Evolutionary conservation across 1,140 invertebrate species (phyloP).

Genomic region (Aphelenchoides avenae): DNA sequence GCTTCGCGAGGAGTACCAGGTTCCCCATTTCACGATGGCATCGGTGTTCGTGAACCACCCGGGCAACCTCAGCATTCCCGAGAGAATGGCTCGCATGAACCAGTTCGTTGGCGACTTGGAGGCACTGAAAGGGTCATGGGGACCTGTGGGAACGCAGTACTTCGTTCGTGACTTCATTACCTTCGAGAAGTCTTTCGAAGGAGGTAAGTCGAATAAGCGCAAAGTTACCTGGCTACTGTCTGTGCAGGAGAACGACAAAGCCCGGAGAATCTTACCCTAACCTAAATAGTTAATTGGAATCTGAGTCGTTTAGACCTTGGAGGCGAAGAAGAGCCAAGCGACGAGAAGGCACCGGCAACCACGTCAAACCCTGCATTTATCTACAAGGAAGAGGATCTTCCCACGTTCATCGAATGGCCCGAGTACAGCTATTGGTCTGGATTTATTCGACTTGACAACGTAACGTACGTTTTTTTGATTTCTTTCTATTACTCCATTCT

Average conservation of each 20-base stretch:
- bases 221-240: not conserved
- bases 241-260: not conserved
- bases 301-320: not conserved
- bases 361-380: no score
- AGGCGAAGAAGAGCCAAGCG: slow-evolving; percentile 1
- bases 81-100: slow-evolving; percentile 40
- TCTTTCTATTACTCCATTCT: not conserved
- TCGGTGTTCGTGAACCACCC: slow-evolving; percentile 56
- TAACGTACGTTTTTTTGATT: slow-evolving; percentile 35
- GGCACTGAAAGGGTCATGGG: slow-evolving; percentile 41
- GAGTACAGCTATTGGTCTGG: slow-evolving; percentile 53
- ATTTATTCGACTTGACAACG: slow-evolving; percentile 51
- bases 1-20: slow-evolving; percentile 54
- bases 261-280: not conserved
- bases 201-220: slow-evolving; percentile 2
- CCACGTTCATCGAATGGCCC: slow-evolving; percentile 51
- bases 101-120: slow-evolving; percentile 54
- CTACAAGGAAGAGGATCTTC: slow-evolving; percentile 49
- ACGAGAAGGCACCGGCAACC: not conserved
- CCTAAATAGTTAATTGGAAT: slow-evolving; percentile 12
- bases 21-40: slow-evolving; percentile 56
- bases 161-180: slow-evolving; percentile 53
- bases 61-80: slow-evolving; percentile 54
- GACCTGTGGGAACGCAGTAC: slow-evolving; percentile 54
- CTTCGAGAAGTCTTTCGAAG: slow-evolving; percentile 45